These are phyloP conservation scores for Goniozus legneri DNA, from an alignment of 1,140 invertebrate species.

Conservation along the genomic window DNA sequence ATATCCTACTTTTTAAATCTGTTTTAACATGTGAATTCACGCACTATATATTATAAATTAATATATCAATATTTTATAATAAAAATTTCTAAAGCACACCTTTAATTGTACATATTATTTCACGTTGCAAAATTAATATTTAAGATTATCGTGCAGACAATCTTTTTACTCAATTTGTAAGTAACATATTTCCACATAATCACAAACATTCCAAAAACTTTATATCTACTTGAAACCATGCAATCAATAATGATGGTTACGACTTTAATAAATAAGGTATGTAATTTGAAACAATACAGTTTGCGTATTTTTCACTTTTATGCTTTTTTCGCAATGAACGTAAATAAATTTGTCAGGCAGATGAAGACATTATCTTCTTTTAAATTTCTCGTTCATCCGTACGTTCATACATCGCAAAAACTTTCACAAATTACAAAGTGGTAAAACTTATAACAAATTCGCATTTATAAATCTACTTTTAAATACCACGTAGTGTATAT, in stretches of 20 bases:
- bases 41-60: too few relatives aligned
- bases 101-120: too few relatives aligned
- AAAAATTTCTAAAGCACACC: too few relatives aligned
- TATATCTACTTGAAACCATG: too few relatives aligned
- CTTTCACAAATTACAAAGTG: not conserved
- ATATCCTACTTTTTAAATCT: not conserved
- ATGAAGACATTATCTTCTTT: not conserved
- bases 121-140: too few relatives aligned
- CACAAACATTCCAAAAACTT: too few relatives aligned
- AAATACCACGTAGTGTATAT: not conserved
- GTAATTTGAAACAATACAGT: not conserved
- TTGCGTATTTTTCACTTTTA: not conserved
- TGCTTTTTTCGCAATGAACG: not conserved
- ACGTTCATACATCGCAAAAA: not conserved
- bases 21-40: not conserved
- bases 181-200: too few relatives aligned
- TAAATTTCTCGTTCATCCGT: not conserved
- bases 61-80: too few relatives aligned
- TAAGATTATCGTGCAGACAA: too few relatives aligned
- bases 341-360: not conserved
- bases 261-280: not conserved
- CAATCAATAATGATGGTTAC: too few relatives aligned
- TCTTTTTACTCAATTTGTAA: too few relatives aligned
- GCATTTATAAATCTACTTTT: not conserved
- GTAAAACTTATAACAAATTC: not conserved